Evolutionary conservation across 2,113 vertebrate genomes (phyloP).

Genomic region (Balaenoptera acutorostrata): DNA sequence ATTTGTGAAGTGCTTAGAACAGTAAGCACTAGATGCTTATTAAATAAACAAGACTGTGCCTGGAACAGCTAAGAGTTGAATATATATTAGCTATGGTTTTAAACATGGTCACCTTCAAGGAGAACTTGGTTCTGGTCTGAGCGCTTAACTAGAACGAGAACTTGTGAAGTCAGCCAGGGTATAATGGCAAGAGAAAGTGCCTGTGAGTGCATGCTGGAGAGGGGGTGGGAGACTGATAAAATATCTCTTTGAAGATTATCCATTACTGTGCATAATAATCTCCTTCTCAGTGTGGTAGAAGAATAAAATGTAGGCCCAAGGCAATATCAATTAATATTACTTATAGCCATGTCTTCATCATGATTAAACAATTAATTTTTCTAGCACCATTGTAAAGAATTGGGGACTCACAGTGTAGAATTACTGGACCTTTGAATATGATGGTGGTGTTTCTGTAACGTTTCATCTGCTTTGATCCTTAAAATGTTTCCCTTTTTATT

Average conservation of each 20-base stretch:
- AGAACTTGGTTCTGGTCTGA: not conserved
- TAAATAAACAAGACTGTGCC: not conserved
- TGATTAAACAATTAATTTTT: conserved; percentile 32
- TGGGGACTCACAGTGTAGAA: not conserved
- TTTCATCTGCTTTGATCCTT: conserved; percentile 52
- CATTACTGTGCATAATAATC: not conserved
- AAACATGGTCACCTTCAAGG: not conserved
- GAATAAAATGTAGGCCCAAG: conserved; percentile 22
- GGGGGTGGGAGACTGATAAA: not conserved
- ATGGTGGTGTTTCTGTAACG: conserved; percentile 16
- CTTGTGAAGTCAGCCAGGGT: not conserved
- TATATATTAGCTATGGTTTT: not conserved
- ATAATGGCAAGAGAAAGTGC: not conserved
- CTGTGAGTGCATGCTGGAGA: not conserved
- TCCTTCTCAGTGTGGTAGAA: not conserved
- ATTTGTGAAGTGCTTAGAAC: not conserved
- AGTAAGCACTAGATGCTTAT: not conserved
- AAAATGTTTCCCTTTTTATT: conserved; percentile 39
- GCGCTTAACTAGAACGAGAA: not conserved
- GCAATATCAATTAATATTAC: conserved; percentile 50
- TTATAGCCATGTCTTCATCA: not conserved
- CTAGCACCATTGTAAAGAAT: conserved; percentile 31
- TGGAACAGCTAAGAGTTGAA: not conserved
- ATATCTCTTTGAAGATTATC: conserved; percentile 37
- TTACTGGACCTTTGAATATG: conserved; percentile 16